phyloP scores from a whole-genome alignment of 2,113 vertebrate species.

The Mixornis gularis region DNA sequence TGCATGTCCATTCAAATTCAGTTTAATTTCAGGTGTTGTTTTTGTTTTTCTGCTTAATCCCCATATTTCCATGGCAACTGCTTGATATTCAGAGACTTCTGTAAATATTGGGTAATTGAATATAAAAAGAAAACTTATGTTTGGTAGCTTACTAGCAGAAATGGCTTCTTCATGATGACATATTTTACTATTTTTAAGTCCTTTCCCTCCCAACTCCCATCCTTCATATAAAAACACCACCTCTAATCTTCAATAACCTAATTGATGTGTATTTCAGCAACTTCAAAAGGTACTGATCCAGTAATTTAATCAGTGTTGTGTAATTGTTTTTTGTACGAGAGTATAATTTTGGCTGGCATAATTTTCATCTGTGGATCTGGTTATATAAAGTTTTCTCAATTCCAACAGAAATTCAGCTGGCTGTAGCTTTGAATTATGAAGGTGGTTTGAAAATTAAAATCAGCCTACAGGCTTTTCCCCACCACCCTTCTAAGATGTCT shows the following conservation, averaged over 20 bases:
- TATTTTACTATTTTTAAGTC: slow-evolving; percentile 27
- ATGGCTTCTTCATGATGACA: not conserved
- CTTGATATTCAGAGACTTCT: not conserved
- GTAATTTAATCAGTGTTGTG: not conserved
- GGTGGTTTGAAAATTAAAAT: not conserved
- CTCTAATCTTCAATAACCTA: not conserved
- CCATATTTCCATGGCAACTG: slow-evolving; percentile 22
- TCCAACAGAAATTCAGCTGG: not conserved
- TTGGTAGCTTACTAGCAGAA: not conserved
- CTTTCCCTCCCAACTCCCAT: not conserved
- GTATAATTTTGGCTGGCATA: not conserved
- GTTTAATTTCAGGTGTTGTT: slow-evolving; percentile 1
- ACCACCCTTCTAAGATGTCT: not conserved
- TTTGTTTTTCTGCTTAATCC: slow-evolving; percentile 32
- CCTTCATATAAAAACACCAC: not conserved
- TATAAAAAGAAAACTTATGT: slow-evolving; percentile 22
- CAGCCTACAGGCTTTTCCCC: not conserved
- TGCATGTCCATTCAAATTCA: not conserved
- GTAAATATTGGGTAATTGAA: slow-evolving; percentile 18
- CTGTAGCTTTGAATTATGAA: not conserved
- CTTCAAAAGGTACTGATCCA: not conserved
- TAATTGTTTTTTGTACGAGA: not conserved
- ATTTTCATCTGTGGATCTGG: not conserved
- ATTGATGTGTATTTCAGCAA: slow-evolving; percentile 3
- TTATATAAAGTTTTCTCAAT: not conserved